Base-by-base conservation (phyloP, 2,113 vertebrate genomes). In the Brevimyrus niger region DNA sequence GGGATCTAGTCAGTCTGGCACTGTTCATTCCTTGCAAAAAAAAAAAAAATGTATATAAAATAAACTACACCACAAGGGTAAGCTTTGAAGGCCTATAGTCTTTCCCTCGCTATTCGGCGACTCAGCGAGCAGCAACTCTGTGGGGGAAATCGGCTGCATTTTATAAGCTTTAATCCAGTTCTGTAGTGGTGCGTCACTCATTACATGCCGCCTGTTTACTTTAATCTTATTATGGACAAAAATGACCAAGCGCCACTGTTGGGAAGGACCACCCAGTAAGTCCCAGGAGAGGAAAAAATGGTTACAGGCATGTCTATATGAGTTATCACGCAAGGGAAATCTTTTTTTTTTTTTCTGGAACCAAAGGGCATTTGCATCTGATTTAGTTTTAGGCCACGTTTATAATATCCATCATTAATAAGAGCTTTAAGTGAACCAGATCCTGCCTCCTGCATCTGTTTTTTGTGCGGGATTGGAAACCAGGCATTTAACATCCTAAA, bases 401-500 rank as follows among this genome's bases (percentile, higher is more conserved):
- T 96, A 94, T 94, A 94, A 95, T 95, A 93, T 93, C 94, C 94
- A 93, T 95, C 94, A 96, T 96, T 96, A 95, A 95, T 94, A 94
- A 91, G 95, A 96, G 94, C 92, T 94, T 92, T 35, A 42, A 92
- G 91, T 93, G 90, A 95, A 94, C 93, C 90, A 88, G 89, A 94
- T 92, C 90, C 89, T 48, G n/a, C 31, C 88, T 87, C 88, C 88
- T 93, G 94, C 93, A 93, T 92, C 92, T 94, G n/a, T 92, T 87
- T 89, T 92, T 91, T 65, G 92, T 92, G 7, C 80, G 91, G 89
- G 91, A 82, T 46, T 83, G 21, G 89, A 92, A 91, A 92, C 90
- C 92, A 87, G 92, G 92, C 91, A 92, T 87, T 90, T 93, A 93
- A 92, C 89, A 86, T 91, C 91, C 87, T 90, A 90, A 92, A 91